Evolutionary conservation across 2,888 invertebrate genomes (phyloP), one percentile per base, ranked within the genome.

Genomic region (Nomada hirtipes): DNA sequence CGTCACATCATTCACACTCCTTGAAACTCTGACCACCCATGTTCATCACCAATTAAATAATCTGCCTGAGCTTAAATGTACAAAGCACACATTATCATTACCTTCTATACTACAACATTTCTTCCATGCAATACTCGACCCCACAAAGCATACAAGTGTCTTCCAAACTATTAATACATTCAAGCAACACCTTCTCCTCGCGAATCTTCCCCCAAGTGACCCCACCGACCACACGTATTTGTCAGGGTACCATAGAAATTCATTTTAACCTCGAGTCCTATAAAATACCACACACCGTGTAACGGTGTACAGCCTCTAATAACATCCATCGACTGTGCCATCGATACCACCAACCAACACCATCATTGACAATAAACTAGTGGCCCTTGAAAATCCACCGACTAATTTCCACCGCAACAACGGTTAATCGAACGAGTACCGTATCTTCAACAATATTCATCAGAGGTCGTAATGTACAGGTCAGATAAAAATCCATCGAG

Each of bases 401-500:
- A 23, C 61, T 61, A 70, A 44, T 70, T 44, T 53, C 29, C 18
- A n/a, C 11, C 15, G 26, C 23, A 10, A 18, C 42, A 55, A 44
- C 29, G 53, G 26, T 70, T 70, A 64, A 65, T 65, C 53, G 65
- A 50, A 53, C 44, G n/a, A 63, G 18, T 23, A 64, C 36, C 60
- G 47, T 44, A n/a, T 29, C 44, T 50, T 20, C 29, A 59, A 59
- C n/a, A 64, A 70, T 76, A 65, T 70, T 70, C 70, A 64, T 44
- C 76, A 29, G 36, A 11, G 50, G 20, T 52, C 52, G 26, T 57
- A 69, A 76, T 53, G 64, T 42, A 59, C 20, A 9, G 9, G 53
- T 26, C 44, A 60, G 53, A 75, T 73, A 76, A 76, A 76, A 50
- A 60, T 53, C 64, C 42, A 61, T 82, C 65, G 67, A 36, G 67